phyloP scores from a whole-genome alignment of 2,113 vertebrate genomes.

The Irena cyanogastra region DNA sequence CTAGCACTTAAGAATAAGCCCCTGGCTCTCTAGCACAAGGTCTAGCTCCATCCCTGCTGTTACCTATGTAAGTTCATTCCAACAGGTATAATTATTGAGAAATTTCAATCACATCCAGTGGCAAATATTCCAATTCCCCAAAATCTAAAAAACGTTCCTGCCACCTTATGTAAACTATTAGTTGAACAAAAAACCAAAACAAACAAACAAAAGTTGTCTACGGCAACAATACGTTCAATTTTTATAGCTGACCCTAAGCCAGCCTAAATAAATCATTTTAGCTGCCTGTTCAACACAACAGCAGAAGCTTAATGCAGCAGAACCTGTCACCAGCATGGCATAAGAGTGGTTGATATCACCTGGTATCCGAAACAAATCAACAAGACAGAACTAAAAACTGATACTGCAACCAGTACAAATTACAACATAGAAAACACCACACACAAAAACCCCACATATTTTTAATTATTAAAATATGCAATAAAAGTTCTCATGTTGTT shows the following conservation, averaged over 20 bases:
- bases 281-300: not conserved
- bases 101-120: not conserved
- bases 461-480: not conserved
- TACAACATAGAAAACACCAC: not conserved
- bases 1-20: not conserved
- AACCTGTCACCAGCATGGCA: fast-evolving
- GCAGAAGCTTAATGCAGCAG: not conserved
- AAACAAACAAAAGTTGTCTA: not conserved
- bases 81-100: not conserved
- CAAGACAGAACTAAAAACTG: not conserved
- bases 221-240: not conserved
- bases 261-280: not conserved
- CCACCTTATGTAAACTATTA: not conserved
- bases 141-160: not conserved
- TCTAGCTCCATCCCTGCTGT: not conserved
- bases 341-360: not conserved
- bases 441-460: fast-evolving
- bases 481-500: not conserved
- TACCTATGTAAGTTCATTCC: not conserved
- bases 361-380: not conserved
- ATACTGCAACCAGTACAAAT: not conserved
- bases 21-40: not conserved
- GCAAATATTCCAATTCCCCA: not conserved
- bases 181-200: not conserved
- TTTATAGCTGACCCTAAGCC: not conserved